Evolutionary conservation across 1,140 invertebrate genomes (phyloP).

Genomic region (Drosophila baimaii): DNA sequence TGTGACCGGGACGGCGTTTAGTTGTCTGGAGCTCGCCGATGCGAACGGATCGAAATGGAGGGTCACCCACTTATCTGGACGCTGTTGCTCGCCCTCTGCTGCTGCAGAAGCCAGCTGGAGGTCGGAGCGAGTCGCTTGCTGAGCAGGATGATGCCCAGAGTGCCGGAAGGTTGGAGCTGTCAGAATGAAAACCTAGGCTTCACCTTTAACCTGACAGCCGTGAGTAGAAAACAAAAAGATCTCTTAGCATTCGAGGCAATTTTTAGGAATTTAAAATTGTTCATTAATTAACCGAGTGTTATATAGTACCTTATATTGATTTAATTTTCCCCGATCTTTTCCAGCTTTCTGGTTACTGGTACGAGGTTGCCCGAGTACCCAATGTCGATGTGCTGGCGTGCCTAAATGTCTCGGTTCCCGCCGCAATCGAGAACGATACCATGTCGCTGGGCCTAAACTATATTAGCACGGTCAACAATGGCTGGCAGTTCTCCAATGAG

Average conservation of each 20-base stretch:
- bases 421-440: not conserved
- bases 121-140: not conserved
- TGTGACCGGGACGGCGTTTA: not conserved
- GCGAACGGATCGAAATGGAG: constrained; percentile 4
- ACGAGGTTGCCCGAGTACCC: constrained; percentile 44
- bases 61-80: not conserved
- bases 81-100: not conserved
- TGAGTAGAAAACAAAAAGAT: too few species aligned
- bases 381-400: constrained; percentile 29
- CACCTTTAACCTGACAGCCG: constrained; percentile 18
- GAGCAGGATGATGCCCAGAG: not conserved
- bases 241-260: too few species aligned
- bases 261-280: too few species aligned
- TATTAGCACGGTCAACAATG: constrained; percentile 14
- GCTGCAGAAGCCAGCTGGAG: not conserved
- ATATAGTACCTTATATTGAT: too few species aligned
- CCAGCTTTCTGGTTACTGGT: constrained; percentile 52
- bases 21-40: not conserved
- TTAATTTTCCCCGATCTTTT: too few species aligned
- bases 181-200: not conserved
- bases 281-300: too few species aligned
- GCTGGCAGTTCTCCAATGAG: constrained; percentile 11
- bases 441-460: constrained; percentile 37
- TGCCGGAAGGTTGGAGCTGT: constrained; percentile 6
- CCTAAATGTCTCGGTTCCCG: constrained; percentile 41